A percentile compares a stretch with the other conserved stretches of the same genome.
Evolutionary conservation across 2,113 vertebrate genomes (phyloP).

Genomic region (Puma concolor): DNA sequence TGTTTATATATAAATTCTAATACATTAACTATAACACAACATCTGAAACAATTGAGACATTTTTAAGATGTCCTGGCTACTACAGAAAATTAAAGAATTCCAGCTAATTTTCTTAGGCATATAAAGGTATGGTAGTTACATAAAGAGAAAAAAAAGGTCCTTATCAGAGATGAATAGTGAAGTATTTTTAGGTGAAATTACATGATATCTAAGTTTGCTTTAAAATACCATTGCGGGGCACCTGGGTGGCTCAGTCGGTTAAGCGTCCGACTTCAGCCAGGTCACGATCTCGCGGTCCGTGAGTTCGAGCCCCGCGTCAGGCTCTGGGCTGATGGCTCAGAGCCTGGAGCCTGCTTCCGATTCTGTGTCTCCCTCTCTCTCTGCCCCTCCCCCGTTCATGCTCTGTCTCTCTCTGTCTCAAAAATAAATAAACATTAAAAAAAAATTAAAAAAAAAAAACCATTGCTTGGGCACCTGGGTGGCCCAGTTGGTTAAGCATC

Average conservation of each 20-base stretch:
- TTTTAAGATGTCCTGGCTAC: neutral
- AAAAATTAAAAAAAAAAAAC: neutral
- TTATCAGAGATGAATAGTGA: neutral
- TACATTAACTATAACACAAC: no score
- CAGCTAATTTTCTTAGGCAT: neutral
- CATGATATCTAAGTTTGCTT: neutral
- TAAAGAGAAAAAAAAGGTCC: neutral
- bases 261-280: no score
- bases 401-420: no score
- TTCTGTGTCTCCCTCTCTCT: no score
- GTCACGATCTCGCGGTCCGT: no score
- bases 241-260: no score
- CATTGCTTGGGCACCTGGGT: neutral
- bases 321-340: no score
- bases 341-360: no score
- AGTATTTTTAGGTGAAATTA: neutral
- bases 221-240: neutral
- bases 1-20: neutral
- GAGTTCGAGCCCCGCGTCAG: no score
- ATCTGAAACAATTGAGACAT: neutral
- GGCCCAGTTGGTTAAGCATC: no score
- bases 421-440: no score
- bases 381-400: no score
- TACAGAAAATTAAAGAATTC: neutral
- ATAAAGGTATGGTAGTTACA: neutral